Evolutionary conservation across 2,797 vertebrate genomes (phyloP).

Genomic region (Vespertilio murinus): DNA sequence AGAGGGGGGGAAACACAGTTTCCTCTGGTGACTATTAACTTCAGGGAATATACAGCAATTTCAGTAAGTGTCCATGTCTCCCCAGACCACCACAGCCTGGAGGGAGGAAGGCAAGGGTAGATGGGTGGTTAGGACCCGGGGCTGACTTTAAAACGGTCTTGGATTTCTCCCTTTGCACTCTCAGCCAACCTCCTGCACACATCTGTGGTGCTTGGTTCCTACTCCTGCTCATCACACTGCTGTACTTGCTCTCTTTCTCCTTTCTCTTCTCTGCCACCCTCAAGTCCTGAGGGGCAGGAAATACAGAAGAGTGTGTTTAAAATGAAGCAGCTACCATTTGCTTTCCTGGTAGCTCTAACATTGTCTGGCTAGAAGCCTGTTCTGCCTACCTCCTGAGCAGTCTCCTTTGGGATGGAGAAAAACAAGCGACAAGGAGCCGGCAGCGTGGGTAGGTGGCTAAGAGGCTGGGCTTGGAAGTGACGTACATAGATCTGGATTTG

Average conservation of each 20-base stretch:
- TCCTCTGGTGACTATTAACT: slow-evolving; percentile 53
- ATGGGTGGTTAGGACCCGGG: neutral
- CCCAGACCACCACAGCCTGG: neutral
- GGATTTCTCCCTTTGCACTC: neutral
- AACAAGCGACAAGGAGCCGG: neutral
- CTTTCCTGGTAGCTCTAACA: neutral
- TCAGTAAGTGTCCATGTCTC: slow-evolving; percentile 37
- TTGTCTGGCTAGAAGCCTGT: neutral
- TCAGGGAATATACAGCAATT: neutral
- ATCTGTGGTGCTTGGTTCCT: rapidly evolving
- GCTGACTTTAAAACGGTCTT: neutral
- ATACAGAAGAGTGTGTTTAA: neutral
- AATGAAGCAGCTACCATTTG: neutral
- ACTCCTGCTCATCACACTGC: neutral
- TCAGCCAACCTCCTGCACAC: neutral
- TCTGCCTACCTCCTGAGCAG: neutral
- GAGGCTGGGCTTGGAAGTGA: neutral
- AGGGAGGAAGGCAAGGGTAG: neutral
- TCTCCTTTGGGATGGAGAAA: neutral
- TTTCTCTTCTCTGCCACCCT: neutral
- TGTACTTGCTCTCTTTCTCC: neutral
- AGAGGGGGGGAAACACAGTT: slow-evolving; percentile 51
- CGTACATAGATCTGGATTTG: neutral
- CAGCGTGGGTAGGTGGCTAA: neutral
- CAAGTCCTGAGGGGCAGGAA: neutral